These are phyloP conservation scores for Agapostemon virescens DNA, from an alignment of 2,888 invertebrate genomes.

Conservation along the genomic window DNA sequence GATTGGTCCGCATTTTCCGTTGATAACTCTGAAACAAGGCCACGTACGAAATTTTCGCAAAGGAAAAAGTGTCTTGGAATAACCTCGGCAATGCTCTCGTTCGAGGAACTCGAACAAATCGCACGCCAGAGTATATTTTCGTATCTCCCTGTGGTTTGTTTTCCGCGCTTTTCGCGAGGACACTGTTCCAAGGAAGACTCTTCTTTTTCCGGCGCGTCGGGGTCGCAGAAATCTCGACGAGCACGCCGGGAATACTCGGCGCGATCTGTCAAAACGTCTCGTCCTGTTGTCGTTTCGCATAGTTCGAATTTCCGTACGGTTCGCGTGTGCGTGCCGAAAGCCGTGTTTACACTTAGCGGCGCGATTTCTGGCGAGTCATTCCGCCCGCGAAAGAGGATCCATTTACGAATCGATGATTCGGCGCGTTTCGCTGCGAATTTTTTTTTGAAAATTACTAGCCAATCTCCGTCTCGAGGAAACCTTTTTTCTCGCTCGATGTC, in stretches of 20 bases:
- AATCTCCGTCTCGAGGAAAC: background rate
- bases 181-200: background rate
- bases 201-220: background rate
- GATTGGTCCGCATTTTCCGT: no score
- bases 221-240: background rate
- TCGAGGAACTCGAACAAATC: no score
- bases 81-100: no score
- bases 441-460: background rate
- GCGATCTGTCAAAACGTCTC: constrained; percentile 9
- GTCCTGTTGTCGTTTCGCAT: background rate
- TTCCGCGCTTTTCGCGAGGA: background rate
- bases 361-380: background rate
- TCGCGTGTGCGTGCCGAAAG: background rate
- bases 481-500: background rate
- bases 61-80: no score
- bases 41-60: no score
- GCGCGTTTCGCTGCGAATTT: background rate
- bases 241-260: background rate
- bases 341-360: background rate
- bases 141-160: background rate
- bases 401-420: background rate
- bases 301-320: background rate
- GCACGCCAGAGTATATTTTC: constrained; percentile 22
- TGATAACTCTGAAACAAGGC: no score
- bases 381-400: background rate